These are phyloP conservation scores for Tachina fera DNA, from an alignment of 2,888 invertebrate species.

Conservation along the genomic window DNA sequence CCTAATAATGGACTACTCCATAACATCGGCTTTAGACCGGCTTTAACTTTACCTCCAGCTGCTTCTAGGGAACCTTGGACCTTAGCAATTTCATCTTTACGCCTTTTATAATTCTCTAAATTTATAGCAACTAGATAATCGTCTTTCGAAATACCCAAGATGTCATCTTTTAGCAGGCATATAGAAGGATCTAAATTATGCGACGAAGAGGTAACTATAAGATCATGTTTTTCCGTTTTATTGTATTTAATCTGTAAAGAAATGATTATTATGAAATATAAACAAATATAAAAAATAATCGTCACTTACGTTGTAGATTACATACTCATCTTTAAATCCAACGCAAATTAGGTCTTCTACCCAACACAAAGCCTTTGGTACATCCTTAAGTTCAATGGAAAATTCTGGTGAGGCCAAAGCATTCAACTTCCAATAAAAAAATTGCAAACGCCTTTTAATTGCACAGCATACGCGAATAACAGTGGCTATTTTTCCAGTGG, in stretches of 20 bases:
- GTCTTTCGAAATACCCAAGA: conserved; percentile 93
- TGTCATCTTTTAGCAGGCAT: conserved; percentile 88
- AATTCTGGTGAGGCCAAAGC: conserved; percentile 87
- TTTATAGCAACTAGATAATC: conserved; percentile 94
- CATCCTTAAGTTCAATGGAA: conserved; percentile 91
- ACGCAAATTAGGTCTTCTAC: conserved; percentile 93
- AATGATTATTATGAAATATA: background rate
- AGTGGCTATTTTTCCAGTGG: conserved; percentile 90
- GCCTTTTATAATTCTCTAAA: conserved; percentile 84
- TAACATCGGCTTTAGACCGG: conserved; percentile 74
- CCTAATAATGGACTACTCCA: conserved; percentile 80
- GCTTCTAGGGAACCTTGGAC: conserved; percentile 69
- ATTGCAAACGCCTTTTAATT: conserved; percentile 91
- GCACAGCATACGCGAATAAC: conserved; percentile 94
- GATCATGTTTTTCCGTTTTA: conserved; percentile 87
- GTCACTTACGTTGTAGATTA: conserved; percentile 87
- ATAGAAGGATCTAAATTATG: conserved; percentile 92
- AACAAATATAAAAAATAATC: background rate
- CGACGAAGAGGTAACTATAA: conserved; percentile 92
- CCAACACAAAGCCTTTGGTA: conserved; percentile 92
- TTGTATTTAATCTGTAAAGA: conserved; percentile 77
- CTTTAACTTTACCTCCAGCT: conserved; percentile 73
- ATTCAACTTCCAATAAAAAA: conserved; percentile 95
- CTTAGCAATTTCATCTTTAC: conserved; percentile 73
- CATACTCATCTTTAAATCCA: conserved; percentile 93